These are phyloP conservation scores for Xylocopa sonorina DNA, from an alignment of 1,140 invertebrate species.

Conservation along the genomic window DNA sequence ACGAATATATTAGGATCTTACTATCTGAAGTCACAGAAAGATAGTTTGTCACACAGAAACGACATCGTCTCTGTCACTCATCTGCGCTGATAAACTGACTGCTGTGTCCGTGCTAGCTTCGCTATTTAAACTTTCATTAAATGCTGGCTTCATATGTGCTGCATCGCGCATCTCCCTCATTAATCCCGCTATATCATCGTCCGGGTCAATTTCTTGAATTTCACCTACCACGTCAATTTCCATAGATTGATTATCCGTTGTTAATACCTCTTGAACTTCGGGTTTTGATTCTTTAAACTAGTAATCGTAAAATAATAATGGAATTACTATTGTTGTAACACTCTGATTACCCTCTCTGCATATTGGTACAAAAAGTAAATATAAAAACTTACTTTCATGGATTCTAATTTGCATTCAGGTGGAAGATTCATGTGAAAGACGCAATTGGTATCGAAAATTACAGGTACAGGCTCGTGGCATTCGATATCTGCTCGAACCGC, in stretches of 20 bases:
- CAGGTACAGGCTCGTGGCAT: slow-evolving; percentile 87
- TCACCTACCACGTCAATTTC: slow-evolving; percentile 76
- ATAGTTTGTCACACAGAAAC: slow-evolving; percentile 65
- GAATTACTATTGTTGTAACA: slow-evolving; percentile 25
- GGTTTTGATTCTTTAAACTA: slow-evolving; percentile 74
- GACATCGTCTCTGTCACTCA: slow-evolving; percentile 79
- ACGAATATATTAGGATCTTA: background rate
- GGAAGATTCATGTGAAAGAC: slow-evolving; percentile 87
- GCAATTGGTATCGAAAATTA: slow-evolving; percentile 87
- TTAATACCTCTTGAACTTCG: slow-evolving; percentile 29
- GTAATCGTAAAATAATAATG: slow-evolving; percentile 41
- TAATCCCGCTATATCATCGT: slow-evolving; percentile 80
- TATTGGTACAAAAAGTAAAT: background rate
- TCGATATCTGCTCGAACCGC: slow-evolving; percentile 85
- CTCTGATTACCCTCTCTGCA: background rate
- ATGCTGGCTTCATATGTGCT: slow-evolving; percentile 69
- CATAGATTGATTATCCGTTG: slow-evolving; percentile 67
- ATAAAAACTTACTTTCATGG: slow-evolving; percentile 72
- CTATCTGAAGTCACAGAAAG: slow-evolving; percentile 17
- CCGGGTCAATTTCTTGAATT: slow-evolving; percentile 78
- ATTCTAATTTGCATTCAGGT: slow-evolving; percentile 74
- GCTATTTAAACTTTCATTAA: slow-evolving; percentile 78
- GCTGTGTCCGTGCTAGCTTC: slow-evolving; percentile 80
- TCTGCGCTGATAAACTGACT: slow-evolving; percentile 77
- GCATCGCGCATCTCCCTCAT: slow-evolving; percentile 81